Evolutionary conservation across 2,113 vertebrate species (phyloP).

Genomic region (Hepsetus odoe): DNA sequence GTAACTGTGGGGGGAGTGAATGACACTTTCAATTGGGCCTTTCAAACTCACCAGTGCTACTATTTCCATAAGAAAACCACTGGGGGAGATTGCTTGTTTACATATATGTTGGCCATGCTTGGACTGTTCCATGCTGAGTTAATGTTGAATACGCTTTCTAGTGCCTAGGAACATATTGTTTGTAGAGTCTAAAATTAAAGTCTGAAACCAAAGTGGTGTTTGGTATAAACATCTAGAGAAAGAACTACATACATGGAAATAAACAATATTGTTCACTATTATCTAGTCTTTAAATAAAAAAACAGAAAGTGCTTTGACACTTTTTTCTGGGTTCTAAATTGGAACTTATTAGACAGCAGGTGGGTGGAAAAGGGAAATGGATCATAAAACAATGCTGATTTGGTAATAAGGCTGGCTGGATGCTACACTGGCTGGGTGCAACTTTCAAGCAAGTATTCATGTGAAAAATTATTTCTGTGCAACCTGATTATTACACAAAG

Average conservation of each 20-base stretch:
- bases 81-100: neutral
- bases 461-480: too few relatives aligned
- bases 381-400: neutral
- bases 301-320: neutral
- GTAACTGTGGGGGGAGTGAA: neutral
- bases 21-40: neutral
- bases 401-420: neutral
- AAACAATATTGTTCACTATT: neutral
- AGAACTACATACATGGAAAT: neutral
- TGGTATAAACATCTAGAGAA: neutral
- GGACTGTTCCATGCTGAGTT: conserved; percentile 2
- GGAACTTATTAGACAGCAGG: neutral
- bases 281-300: neutral
- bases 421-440: neutral
- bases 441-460: neutral
- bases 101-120: neutral
- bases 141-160: neutral
- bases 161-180: neutral
- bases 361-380: neutral
- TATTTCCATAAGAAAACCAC: conserved; percentile 9
- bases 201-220: neutral
- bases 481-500: too few relatives aligned
- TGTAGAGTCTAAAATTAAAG: neutral
- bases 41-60: neutral
- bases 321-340: neutral